These are phyloP conservation scores for Ophion slaviceki DNA, from an alignment of 2,888 invertebrate genomes.

Conservation along the genomic window DNA sequence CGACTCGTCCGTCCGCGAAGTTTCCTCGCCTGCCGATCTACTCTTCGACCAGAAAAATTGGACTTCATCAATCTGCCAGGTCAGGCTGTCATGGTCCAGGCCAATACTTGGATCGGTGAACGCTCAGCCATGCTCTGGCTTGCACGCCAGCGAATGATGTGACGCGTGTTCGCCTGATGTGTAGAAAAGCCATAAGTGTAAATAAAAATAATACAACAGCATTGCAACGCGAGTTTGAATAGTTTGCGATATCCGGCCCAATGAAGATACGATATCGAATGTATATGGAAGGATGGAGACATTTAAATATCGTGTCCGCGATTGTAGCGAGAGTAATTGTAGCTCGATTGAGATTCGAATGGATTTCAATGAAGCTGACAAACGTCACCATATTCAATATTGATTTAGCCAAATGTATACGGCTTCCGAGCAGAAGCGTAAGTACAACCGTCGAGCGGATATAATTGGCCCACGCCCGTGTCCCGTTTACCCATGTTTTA, in stretches of 20 bases:
- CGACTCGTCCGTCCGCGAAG: too few species aligned
- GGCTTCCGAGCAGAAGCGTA: slow-evolving; percentile 30
- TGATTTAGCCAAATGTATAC: slow-evolving; percentile 48
- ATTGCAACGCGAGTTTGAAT: background rate
- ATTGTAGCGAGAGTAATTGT: slow-evolving; percentile 38
- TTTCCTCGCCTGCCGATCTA: too few species aligned
- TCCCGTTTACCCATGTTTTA: slow-evolving; percentile 76
- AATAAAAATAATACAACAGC: too few species aligned
- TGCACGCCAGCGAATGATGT: too few species aligned
- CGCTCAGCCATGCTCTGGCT: too few species aligned
- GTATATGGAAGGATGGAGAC: background rate
- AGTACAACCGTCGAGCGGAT: slow-evolving; percentile 43
- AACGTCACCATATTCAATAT: slow-evolving; percentile 45
- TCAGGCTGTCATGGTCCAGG: too few species aligned
- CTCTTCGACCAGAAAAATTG: too few species aligned
- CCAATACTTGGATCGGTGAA: too few species aligned
- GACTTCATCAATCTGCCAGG: too few species aligned
- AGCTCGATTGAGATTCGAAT: slow-evolving; percentile 28
- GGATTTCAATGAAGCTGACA: slow-evolving; percentile 44
- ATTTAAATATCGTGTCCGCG: slow-evolving; percentile 17
- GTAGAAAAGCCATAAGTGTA: too few species aligned
- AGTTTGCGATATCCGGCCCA: background rate
- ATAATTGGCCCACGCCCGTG: slow-evolving; percentile 49
- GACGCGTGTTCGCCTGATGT: too few species aligned
- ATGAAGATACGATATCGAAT: background rate